A percentile compares a stretch with the other conserved stretches of the same genome.
phyloP scores from a whole-genome alignment of 2,888 invertebrate genomes.

The Stenchaetothrips biformis region DNA sequence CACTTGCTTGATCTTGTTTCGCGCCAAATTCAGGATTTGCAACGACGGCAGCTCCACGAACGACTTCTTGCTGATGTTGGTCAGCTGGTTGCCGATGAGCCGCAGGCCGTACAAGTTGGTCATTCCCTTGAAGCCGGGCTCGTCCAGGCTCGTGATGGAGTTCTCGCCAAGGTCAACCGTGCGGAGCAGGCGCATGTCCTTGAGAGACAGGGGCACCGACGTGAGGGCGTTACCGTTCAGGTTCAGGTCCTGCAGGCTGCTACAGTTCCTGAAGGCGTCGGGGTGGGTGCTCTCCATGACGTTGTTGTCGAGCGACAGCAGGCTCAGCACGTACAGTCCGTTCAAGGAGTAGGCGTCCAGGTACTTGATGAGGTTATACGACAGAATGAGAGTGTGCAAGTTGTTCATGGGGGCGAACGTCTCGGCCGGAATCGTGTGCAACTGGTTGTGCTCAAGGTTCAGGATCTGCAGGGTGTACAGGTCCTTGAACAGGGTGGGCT shows the following conservation, averaged over 20 bases:
- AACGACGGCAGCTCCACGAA: constrained; percentile 74
- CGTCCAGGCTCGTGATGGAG: constrained; percentile 72
- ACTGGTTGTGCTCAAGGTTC: constrained; percentile 76
- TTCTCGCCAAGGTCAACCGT: constrained; percentile 91
- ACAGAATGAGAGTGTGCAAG: constrained; percentile 79
- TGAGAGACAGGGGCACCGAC: constrained; percentile 72
- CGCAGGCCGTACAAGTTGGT: constrained; percentile 80
- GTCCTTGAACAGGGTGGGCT: constrained; percentile 78
- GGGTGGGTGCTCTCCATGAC: constrained; percentile 75
- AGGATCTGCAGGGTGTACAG: constrained; percentile 80
- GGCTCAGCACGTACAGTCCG: constrained; percentile 78
- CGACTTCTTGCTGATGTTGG: constrained; percentile 72
- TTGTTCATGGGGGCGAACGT: constrained; percentile 90
- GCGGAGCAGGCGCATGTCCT: constrained; percentile 78
- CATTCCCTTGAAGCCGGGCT: constrained; percentile 77
- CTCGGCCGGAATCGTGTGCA: constrained; percentile 78
- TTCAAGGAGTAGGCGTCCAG: constrained; percentile 82
- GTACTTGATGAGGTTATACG: constrained; percentile 78
- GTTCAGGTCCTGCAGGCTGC: constrained; percentile 83
- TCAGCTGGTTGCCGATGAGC: constrained; percentile 81
- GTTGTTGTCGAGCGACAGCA: constrained; percentile 82
- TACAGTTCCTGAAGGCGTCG: constrained; percentile 85
- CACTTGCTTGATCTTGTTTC: constrained; percentile 73
- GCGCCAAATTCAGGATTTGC: constrained; percentile 81
- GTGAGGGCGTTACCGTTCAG: constrained; percentile 80